A percentile compares a stretch with the other conserved stretches of the same genome.
phyloP scores from a whole-genome alignment of 2,888 invertebrate genomes.

The Capitulum mitella region DNA sequence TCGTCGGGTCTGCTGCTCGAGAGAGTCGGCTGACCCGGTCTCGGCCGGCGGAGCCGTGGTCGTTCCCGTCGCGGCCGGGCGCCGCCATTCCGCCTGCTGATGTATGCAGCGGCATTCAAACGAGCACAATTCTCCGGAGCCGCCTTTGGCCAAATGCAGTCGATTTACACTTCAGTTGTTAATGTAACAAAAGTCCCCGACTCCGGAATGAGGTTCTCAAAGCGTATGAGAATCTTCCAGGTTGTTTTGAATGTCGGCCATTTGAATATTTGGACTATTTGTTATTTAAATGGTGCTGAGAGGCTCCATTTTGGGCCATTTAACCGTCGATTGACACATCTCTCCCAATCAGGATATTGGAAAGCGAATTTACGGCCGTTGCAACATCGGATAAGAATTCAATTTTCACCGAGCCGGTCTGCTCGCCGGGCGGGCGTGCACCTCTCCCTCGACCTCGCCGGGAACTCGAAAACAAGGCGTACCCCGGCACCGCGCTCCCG shows the following conservation, averaged over 20 bases:
- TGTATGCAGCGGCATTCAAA: constrained; percentile 17
- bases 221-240: constrained; percentile 22
- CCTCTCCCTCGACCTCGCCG: no score
- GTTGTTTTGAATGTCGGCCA: constrained; percentile 20
- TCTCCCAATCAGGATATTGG: constrained; percentile 25
- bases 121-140: constrained; percentile 12
- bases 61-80: neutral
- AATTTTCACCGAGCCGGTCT: neutral
- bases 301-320: constrained; percentile 19
- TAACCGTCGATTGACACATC: constrained; percentile 22
- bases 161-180: constrained; percentile 24
- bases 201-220: constrained; percentile 8
- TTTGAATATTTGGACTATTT: constrained; percentile 22
- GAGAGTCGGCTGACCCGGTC: no score
- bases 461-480: no score
- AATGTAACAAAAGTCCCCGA: constrained; percentile 23
- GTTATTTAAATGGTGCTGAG: constrained; percentile 3
- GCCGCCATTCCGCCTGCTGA: neutral
- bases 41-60: neutral
- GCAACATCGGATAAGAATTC: constrained; percentile 24
- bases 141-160: constrained; percentile 11
- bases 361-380: constrained; percentile 23
- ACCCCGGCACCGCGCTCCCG: neutral
- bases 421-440: no score
- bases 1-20: no score